Evolutionary conservation across 35 echinoderm and acorn worm genomes (phyloP).

Genomic region (Lytechinus pictus): DNA sequence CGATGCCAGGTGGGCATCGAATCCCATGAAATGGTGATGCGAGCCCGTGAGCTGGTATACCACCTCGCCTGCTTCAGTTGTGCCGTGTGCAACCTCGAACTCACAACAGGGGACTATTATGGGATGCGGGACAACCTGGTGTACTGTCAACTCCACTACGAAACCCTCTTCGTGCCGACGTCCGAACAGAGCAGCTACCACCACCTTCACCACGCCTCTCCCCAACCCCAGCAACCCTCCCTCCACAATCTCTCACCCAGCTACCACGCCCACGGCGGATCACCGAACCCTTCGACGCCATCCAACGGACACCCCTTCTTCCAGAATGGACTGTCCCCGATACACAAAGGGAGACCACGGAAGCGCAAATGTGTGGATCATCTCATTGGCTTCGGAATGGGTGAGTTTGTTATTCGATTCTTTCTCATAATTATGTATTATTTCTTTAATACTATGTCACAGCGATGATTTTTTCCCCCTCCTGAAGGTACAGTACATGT

Average conservation of each 20-base stretch:
- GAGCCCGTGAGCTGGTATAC: slow-evolving; percentile 87
- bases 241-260: slow-evolving; percentile 40
- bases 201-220: slow-evolving; percentile 20
- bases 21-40: slow-evolving; percentile 97
- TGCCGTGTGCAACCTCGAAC: slow-evolving; percentile 72
- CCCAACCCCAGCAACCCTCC: background rate
- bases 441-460: too few species aligned
- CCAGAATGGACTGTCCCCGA: slow-evolving; percentile 68
- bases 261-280: slow-evolving; percentile 48
- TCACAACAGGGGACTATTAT: slow-evolving; percentile 91
- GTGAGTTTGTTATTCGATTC: background rate
- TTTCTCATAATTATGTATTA: background rate
- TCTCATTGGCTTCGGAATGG: slow-evolving; percentile 49
- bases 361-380: slow-evolving; percentile 80
- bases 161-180: slow-evolving; percentile 56
- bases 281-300: slow-evolving; percentile 60
- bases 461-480: too few species aligned
- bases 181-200: slow-evolving; percentile 43
- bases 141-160: slow-evolving; percentile 94
- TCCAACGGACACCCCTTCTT: slow-evolving; percentile 54
- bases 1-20: slow-evolving; percentile 87
- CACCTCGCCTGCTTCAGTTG: slow-evolving; percentile 96
- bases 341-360: slow-evolving; percentile 92
- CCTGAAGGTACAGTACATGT: too few species aligned
- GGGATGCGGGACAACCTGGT: slow-evolving; percentile 92